Evolutionary conservation across 1,140 invertebrate genomes (phyloP).

Genomic region (Drosophila oshimai): DNA sequence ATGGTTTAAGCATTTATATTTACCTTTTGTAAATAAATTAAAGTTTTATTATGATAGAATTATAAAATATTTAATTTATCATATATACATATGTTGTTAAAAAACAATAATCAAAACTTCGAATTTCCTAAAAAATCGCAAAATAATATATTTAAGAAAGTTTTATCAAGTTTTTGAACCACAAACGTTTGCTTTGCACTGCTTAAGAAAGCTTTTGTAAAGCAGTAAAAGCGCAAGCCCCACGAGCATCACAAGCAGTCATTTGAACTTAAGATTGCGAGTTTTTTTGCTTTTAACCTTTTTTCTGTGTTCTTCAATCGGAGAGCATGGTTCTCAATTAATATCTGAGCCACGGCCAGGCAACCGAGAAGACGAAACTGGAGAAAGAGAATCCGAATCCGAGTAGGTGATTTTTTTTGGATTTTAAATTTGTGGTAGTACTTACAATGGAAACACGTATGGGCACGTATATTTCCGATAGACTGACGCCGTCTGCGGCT

Average conservation of each 20-base stretch:
- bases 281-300: not conserved
- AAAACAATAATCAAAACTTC: no score
- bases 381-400: not conserved
- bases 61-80: not conserved
- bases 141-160: not conserved
- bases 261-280: not conserved
- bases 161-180: not conserved
- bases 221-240: not conserved
- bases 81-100: not conserved
- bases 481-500: constrained; percentile 15
- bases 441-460: constrained; percentile 4
- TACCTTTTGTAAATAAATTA: no score
- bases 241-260: not conserved
- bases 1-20: no score
- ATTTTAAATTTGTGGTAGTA: not conserved
- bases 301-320: not conserved
- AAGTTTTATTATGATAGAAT: no score
- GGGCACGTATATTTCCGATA: constrained; percentile 21
- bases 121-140: not conserved
- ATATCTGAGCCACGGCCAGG: not conserved
- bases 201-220: not conserved
- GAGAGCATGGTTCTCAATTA: not conserved
- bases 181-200: not conserved
- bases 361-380: constrained; percentile 4
- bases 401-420: constrained; percentile 1